phyloP scores from a whole-genome alignment of 2,797 vertebrate species.

The Schizothorax lantsangensis region DNA sequence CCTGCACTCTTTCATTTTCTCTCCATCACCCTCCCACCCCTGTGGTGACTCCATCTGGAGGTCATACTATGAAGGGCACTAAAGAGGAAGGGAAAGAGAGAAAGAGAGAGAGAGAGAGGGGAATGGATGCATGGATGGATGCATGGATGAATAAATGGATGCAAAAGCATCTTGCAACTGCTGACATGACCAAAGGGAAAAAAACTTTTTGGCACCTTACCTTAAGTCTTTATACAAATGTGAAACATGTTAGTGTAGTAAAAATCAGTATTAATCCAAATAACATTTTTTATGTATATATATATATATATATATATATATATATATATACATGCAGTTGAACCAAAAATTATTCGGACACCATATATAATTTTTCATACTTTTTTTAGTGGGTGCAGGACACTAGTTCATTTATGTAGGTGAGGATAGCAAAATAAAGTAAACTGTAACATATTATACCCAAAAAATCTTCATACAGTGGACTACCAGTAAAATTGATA shows the following conservation, averaged over 20 bases:
- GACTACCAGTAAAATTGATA: neutral
- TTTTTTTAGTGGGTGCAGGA: neutral
- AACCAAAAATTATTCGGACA: too few relatives aligned
- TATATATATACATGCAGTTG: too few relatives aligned
- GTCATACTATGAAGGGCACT: conserved; percentile 80
- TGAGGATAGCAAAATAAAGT: neutral
- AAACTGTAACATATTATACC: neutral
- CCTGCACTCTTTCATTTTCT: conserved; percentile 80
- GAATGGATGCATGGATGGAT: neutral
- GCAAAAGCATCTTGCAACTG: neutral
- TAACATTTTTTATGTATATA: too few relatives aligned
- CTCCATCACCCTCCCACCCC: conserved; percentile 74
- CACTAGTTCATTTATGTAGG: neutral
- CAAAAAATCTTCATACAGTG: neutral
- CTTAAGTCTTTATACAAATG: neutral
- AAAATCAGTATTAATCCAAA: neutral
- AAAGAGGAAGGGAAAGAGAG: conserved; percentile 39
- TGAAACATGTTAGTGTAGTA: neutral
- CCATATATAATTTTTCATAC: too few relatives aligned
- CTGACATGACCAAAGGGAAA: neutral
- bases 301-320: too few relatives aligned
- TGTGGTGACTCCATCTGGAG: conserved; percentile 83
- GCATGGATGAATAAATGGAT: conserved; percentile 10
- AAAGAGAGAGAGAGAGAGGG: neutral
- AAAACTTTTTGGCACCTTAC: neutral